Evolutionary conservation across 92 coral and sea anemone species (phyloP).

Genomic region (Parazoanthus swiftii): DNA sequence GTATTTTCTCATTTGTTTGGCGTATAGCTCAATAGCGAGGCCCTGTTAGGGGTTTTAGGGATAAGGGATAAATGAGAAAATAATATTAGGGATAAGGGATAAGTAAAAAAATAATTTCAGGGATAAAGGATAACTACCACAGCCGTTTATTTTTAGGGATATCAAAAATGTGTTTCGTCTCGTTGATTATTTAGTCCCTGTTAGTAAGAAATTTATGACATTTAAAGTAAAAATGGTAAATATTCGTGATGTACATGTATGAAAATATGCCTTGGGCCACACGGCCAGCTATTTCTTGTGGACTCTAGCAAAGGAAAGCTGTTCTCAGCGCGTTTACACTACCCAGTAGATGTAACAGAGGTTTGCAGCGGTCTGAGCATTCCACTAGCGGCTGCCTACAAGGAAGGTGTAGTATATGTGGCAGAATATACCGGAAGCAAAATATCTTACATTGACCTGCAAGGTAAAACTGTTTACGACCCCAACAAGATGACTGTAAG

Average conservation of each 20-base stretch:
- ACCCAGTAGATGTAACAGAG: slow-evolving; percentile 41
- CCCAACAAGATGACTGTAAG: slow-evolving; percentile 42
- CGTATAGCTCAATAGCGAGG: background rate
- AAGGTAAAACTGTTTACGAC: slow-evolving; percentile 29
- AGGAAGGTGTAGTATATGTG: slow-evolving; percentile 29
- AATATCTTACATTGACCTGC: slow-evolving; percentile 36
- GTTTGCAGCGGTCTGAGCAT: slow-evolving; percentile 17
- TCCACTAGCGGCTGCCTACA: slow-evolving; percentile 34
- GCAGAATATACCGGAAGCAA: slow-evolving; percentile 39
- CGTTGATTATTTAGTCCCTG: background rate
- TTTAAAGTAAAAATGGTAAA: slow-evolving; percentile 10
- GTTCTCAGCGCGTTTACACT: slow-evolving; percentile 37
- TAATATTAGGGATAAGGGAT: slow-evolving; percentile 10
- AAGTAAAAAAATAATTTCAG: slow-evolving; percentile 4
- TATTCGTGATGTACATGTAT: slow-evolving; percentile 4
- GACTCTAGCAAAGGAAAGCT: slow-evolving; percentile 30
- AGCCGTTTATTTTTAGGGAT: slow-evolving; percentile 14
- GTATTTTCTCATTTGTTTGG: too few species aligned
- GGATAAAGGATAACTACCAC: background rate
- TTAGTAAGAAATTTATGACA: background rate
- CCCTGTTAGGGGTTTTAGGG: slow-evolving; percentile 22
- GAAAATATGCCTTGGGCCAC: slow-evolving; percentile 8
- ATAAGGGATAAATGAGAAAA: background rate
- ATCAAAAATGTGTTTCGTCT: background rate
- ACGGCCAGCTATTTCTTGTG: background rate